Conservation (phyloP, 2,888 invertebrate genomes). For the Antheraea assamensis region DNA sequence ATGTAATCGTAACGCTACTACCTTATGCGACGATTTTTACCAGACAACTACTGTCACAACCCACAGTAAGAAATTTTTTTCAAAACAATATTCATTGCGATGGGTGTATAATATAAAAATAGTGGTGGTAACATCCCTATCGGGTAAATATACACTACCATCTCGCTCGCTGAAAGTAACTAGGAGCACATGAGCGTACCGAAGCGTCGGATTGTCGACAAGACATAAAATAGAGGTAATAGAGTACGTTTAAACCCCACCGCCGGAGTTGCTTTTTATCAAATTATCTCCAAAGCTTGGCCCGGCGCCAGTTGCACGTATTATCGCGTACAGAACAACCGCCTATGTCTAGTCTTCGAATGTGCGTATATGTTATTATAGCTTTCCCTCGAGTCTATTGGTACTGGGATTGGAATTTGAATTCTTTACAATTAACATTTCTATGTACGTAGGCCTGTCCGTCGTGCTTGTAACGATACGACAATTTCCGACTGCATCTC, state of each 20-base stretch:
- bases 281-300: conserved; percentile 65
- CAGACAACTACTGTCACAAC: no score
- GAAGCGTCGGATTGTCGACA: conserved; percentile 26
- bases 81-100: no score
- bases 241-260: conserved; percentile 32
- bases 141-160: not conserved
- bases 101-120: no score
- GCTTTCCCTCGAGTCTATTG: not conserved
- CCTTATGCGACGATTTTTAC: no score
- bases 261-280: conserved; percentile 59
- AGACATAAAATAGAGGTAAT: conserved; percentile 43
- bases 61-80: no score
- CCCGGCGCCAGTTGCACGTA: conserved; percentile 45
- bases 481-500: no score
- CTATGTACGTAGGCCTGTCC: no score
- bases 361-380: not conserved
- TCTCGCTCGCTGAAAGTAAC: not conserved
- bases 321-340: conserved; percentile 20
- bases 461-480: no score
- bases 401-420: not conserved
- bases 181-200: not conserved
- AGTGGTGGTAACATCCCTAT: no score
- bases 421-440: not conserved
- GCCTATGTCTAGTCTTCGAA: not conserved
- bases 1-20: no score